Base-by-base conservation (phyloP, 2,797 vertebrate genomes). In the Pogoniulus pusillus region DNA sequence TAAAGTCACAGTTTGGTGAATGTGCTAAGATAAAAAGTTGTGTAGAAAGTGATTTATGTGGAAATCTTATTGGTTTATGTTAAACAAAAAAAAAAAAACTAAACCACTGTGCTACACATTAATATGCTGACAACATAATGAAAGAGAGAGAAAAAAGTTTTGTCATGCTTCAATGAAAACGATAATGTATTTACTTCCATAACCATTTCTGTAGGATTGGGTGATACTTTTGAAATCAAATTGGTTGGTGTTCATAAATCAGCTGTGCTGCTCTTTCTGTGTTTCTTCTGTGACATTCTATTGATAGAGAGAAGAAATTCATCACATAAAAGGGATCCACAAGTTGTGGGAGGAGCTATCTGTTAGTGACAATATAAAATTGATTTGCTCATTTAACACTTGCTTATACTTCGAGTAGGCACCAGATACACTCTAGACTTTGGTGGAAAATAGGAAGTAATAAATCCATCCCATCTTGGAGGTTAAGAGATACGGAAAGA, bases 1-100 rank as follows among this genome's bases (percentile, higher is more conserved):
- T 94, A 92, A 93, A 95, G 95, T 95, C 95, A 96, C 86, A 95
- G 87, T 86, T 96, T 94, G 78, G 88, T 85, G 85, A 89, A 93
- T 89, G 58, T 85, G 45, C 69, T 84, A 93, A 95, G 89, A 93
- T 22, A 94, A 57, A 91, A 71, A 74, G 53, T 91, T 84, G 85
- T 57, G 93, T 71, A 87, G 94, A 76, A 78, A 77, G 70, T 89
- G 86, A 96, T 95, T 96, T 93, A 90, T 95, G 62, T 91, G 76
- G 73, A 94, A 97, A 95, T 93, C 37, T 78, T 85, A 76, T 58
- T 60, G 93, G 92, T 94, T 96, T 93, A 88, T 92, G 69, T 79
- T 93, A 60, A 91, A 89, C 57, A 70, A 83, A 82, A 95, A 92
- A 39, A 39, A 39, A 39, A 41, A 41, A 15, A 15, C 16, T 41